These are phyloP conservation scores for Charadrius vociferus DNA, from an alignment of 2,113 vertebrate genomes.

Conservation along the genomic window DNA sequence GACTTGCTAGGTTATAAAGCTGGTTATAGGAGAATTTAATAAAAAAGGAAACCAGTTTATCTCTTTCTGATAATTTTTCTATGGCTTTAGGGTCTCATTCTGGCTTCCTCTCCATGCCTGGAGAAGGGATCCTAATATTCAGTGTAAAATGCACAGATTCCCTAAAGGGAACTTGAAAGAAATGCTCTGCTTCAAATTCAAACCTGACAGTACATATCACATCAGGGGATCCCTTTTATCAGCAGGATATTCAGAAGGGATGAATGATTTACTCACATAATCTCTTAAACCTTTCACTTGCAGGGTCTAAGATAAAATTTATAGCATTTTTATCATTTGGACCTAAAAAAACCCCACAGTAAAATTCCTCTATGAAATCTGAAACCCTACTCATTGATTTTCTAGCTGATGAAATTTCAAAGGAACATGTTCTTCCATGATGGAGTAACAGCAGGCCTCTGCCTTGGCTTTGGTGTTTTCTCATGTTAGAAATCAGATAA, in stretches of 20 bases:
- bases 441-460: constrained; percentile 31
- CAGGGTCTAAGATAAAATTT: constrained; percentile 65
- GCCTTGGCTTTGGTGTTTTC: constrained; percentile 34
- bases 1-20: constrained; percentile 63
- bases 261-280: constrained; percentile 69
- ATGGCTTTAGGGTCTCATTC: constrained; percentile 51
- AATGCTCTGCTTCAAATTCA: constrained; percentile 68
- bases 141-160: constrained; percentile 47
- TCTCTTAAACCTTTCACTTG: constrained; percentile 68
- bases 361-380: constrained; percentile 64
- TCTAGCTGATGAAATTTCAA: constrained; percentile 70
- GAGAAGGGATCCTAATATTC: constrained; percentile 49
- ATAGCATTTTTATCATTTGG: constrained; percentile 57
- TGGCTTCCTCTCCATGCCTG: not conserved
- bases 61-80: constrained; percentile 61
- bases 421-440: constrained; percentile 19
- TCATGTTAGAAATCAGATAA: constrained; percentile 53
- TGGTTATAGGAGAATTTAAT: constrained; percentile 64
- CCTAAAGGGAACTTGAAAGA: constrained; percentile 52
- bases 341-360: not conserved
- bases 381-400: constrained; percentile 56
- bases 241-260: constrained; percentile 66
- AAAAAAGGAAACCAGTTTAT: constrained; percentile 68
- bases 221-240: constrained; percentile 62
- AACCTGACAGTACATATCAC: constrained; percentile 60